Base-by-base conservation (phyloP, 2,888 invertebrate genomes). In the Drosophila mulleri region DNA sequence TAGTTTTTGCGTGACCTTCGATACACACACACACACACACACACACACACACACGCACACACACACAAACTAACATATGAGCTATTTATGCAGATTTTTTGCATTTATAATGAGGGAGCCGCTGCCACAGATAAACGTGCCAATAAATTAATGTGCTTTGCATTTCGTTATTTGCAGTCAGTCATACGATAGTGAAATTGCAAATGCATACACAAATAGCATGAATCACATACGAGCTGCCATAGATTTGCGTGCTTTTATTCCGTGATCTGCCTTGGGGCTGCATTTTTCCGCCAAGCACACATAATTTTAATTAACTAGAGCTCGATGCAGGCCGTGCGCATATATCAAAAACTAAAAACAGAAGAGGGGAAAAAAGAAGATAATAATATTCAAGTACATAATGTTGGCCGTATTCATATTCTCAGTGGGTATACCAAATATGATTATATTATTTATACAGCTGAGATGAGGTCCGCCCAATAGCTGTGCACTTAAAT, bases 71-170 rank as follows among this genome's bases (percentile, higher is more conserved):
- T 23, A 18, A 67, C 11, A 54, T 54, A 37, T 54, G 23, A 41
- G 41, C 35, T 72, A 76, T 79, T 70, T 88, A 84, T 89, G 86
- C 83, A 79, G 68, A 88, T 85, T 82, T 47, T 78, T 67, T 65
- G 47, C 41, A 61, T 78, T 65, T 60, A 73, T 59, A 78, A 64
- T 78, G 64, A 64, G 68, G 62, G 72, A 72, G 54, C 56, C 64
- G 61, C 65, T 69, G 67, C 73, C 67, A 67, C 65, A 80, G 86
- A 86, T 86, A 86, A 90, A 90, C 89, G 82, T 72, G 77, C 59
- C 82, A 77, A 90, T 86, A 86, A 86, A 90, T 90, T 81, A 86
- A 77, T 86, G 63, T 70, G 83, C 75, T 88, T 81, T 89, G 83
- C 72, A 75, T 79, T 76, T 78, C 75, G 84, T 72, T 89, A 90